phyloP scores from a whole-genome alignment of 2,888 invertebrate genomes.

The Protodeltote pygarga region DNA sequence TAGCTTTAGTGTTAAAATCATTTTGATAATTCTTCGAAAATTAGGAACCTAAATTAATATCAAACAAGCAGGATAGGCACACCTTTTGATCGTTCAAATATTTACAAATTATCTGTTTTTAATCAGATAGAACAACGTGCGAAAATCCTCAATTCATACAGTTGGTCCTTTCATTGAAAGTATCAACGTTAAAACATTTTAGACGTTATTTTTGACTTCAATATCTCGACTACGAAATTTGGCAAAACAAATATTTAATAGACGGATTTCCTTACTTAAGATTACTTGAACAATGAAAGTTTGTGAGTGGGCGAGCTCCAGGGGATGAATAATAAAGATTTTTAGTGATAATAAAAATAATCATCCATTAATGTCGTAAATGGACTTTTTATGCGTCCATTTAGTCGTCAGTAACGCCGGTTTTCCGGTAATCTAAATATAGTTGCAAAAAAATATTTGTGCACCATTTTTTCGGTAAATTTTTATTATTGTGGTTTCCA shows the following conservation, averaged over 20 bases:
- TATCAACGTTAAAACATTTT: slow-evolving; percentile 19
- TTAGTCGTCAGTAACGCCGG: slow-evolving; percentile 1
- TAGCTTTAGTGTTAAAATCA: no score
- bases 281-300: slow-evolving; percentile 17
- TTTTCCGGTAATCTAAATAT: slow-evolving; percentile 2
- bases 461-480: slow-evolving; percentile 13
- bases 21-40: no score
- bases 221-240: slow-evolving; percentile 9
- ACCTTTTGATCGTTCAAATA: no score
- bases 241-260: slow-evolving; percentile 32
- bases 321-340: slow-evolving; percentile 12
- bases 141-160: slow-evolving; percentile 31
- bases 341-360: slow-evolving; percentile 33
- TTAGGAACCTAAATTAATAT: no score
- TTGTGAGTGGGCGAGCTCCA: neutral
- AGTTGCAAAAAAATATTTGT: slow-evolving; percentile 6
- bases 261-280: slow-evolving; percentile 24
- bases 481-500: slow-evolving; percentile 4
- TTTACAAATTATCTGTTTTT: no score
- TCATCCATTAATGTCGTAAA: slow-evolving; percentile 42
- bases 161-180: slow-evolving; percentile 25
- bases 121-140: no score
- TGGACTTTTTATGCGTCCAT: slow-evolving; percentile 10
- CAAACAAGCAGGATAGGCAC: no score
- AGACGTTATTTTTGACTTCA: slow-evolving; percentile 32